Base-by-base conservation (phyloP, 92 coral and sea anemone species). In the Epizoanthus scotinus region DNA sequence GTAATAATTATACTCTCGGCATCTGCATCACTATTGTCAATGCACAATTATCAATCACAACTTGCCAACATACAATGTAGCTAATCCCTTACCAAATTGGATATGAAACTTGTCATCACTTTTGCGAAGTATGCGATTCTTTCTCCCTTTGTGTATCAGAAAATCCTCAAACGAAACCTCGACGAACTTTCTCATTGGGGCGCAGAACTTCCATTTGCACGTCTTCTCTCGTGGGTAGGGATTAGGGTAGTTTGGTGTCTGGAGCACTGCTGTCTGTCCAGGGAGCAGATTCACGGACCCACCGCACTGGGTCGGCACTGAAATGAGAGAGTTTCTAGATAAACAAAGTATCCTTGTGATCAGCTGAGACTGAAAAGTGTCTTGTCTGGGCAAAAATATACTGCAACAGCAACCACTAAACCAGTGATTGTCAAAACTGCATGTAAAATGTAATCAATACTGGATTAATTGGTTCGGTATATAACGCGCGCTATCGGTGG, bases 41-140 rank as follows among this genome's bases (percentile, higher is more conserved):
- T 6, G 40, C 40, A 34, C 40, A 34, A 1, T 34, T 34, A 34
- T 34, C 40, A 34, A 34, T 34, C 40, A 0, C 40, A 34, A 34
- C 6, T 0, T 34, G 40, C 40, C 40, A 34, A 34, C n/a, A n/a
- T 34, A 34, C n/a, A 62, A 22, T 4, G 22, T 21, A 71, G 1
- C 40, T 18, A 22, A 19, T 7, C 2, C 6, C 79, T 73, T 47
- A 73, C 79, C 79, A 12, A 55, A 73, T 17, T 57, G 60, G 42
- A 73, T 50, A 29, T 28, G 57, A 44, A 73, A 73, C 18, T 73
- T 73, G 53, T 73, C 79, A 56, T 73, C 79, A 21, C 49, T 54
- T 26, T 64, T 73, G 56, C 79, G 79, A 73, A 73, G 53, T 17
- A 73, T n/a, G 9, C 65, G 66, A 34, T 73, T 73, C 65, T 73